These are phyloP conservation scores for Lates calcarifer DNA, from an alignment of 2,113 vertebrate genomes.

Conservation along the genomic window DNA sequence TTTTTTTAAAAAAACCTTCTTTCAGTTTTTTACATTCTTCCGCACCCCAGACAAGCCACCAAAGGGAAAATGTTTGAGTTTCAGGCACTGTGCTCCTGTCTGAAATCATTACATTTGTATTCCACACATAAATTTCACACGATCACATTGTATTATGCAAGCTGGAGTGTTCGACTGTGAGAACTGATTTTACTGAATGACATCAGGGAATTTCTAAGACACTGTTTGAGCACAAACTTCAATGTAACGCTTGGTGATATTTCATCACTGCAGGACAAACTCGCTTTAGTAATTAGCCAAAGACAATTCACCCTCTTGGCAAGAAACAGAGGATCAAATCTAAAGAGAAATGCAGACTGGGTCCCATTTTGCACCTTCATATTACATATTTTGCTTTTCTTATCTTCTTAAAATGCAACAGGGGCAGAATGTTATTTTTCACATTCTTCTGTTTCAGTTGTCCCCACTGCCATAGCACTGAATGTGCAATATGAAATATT, in stretches of 20 bases:
- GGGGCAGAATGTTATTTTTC: constrained; percentile 18
- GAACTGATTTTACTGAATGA: constrained; percentile 49
- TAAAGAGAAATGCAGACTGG: constrained; percentile 8
- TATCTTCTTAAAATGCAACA: constrained; percentile 27
- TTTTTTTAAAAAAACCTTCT: constrained; percentile 15
- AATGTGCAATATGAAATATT: constrained; percentile 2
- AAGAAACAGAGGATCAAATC: constrained; percentile 24
- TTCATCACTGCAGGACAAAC: constrained; percentile 43
- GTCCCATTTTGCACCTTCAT: constrained; percentile 20
- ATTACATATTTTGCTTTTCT: constrained; percentile 36
- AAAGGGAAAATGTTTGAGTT: constrained; percentile 19
- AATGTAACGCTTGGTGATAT: constrained; percentile 8
- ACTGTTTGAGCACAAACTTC: constrained; percentile 22
- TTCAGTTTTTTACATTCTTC: neutral
- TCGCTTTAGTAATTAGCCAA: constrained; percentile 27
- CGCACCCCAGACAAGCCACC: neutral
- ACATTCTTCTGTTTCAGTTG: constrained; percentile 10
- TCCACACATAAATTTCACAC: constrained; percentile 2
- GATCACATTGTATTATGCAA: constrained; percentile 44
- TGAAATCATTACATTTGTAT: constrained; percentile 29
- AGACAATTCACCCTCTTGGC: constrained; percentile 24
- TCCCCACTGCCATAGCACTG: neutral
- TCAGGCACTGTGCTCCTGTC: neutral
- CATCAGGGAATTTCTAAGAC: constrained; percentile 47
- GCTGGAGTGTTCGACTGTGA: constrained; percentile 13